Evolutionary conservation across 2,113 vertebrate species (phyloP).

Genomic region (Austrofundulus limnaeus): DNA sequence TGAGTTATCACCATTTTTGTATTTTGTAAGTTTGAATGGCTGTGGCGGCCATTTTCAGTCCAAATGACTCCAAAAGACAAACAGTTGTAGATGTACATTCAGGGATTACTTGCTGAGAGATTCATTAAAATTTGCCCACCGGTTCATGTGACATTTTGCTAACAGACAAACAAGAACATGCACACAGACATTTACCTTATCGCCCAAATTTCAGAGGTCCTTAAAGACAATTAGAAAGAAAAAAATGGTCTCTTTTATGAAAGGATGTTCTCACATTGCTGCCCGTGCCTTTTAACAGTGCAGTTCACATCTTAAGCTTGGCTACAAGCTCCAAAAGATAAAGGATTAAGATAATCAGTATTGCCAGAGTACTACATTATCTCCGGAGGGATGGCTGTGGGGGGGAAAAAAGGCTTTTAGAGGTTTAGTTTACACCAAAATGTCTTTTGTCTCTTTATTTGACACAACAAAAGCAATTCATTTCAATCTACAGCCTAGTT

Average conservation of each 20-base stretch:
- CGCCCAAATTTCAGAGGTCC: too few relatives aligned
- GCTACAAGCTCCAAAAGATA: constrained; percentile 46
- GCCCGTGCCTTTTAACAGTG: constrained; percentile 42
- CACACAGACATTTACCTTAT: too few relatives aligned
- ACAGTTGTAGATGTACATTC: too few relatives aligned
- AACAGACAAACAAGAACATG: not conserved
- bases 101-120: too few relatives aligned
- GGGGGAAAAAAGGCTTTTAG: constrained; percentile 10
- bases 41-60: too few relatives aligned
- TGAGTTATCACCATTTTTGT: too few relatives aligned
- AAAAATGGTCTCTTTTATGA: not conserved
- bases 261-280: constrained; percentile 10
- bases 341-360: constrained; percentile 63
- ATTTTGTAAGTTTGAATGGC: too few relatives aligned
- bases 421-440: constrained; percentile 4
- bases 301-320: constrained; percentile 44
- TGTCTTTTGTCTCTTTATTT: constrained; percentile 17
- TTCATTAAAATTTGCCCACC: too few relatives aligned
- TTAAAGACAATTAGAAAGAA: not conserved
- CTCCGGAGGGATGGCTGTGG: constrained; percentile 13
- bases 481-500: not conserved
- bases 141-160: not conserved
- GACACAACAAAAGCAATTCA: constrained; percentile 21
- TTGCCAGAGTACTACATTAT: constrained; percentile 29
- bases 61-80: too few relatives aligned